phyloP scores from a whole-genome alignment of 2,888 invertebrate species.

The Amiota minor region DNA sequence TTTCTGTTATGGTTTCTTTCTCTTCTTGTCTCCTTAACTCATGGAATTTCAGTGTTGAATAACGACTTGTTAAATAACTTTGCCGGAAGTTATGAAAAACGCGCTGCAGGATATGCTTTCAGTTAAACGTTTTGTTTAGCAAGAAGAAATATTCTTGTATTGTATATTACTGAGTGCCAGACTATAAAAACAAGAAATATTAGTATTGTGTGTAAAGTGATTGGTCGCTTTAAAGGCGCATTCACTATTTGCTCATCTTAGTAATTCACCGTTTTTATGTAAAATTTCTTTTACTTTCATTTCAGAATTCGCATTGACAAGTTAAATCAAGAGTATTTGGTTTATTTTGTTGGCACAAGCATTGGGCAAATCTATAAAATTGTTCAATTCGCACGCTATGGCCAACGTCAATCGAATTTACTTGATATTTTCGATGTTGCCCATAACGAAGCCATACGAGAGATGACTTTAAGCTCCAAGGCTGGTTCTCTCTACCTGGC shows the following conservation, averaged over 20 bases:
- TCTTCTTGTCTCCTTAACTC: not conserved
- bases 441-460: constrained; percentile 88
- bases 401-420: constrained; percentile 87
- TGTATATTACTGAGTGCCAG: too few species aligned
- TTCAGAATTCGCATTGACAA: constrained; percentile 73
- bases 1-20: not conserved
- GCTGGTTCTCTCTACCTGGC: constrained; percentile 92
- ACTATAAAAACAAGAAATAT: not conserved
- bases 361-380: constrained; percentile 93
- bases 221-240: not conserved
- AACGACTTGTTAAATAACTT: constrained; percentile 55
- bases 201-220: not conserved
- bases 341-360: constrained; percentile 92
- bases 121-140: constrained; percentile 60
- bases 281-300: not conserved
- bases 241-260: not conserved
- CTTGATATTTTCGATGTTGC: constrained; percentile 92
- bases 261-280: not conserved
- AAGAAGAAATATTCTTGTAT: not conserved
- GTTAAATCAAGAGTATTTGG: constrained; percentile 82
- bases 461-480: constrained; percentile 89
- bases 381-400: constrained; percentile 89
- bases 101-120: constrained; percentile 61
- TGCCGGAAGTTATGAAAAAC: constrained; percentile 63
- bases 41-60: constrained; percentile 13